phyloP scores from a whole-genome alignment of 2,888 invertebrate genomes.

The Prostheceraeus crozeri region DNA sequence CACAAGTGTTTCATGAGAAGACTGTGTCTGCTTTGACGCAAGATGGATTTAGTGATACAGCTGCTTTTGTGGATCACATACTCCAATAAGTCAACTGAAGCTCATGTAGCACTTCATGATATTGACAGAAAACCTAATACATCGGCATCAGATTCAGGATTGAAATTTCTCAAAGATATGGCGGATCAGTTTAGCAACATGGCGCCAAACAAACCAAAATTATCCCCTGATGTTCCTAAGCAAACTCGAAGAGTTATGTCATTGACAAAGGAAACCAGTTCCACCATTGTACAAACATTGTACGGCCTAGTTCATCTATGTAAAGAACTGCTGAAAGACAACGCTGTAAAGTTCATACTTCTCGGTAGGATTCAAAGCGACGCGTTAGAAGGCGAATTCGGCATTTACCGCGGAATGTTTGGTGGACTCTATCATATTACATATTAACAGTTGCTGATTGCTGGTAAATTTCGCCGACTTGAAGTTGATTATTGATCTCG shows the following conservation, averaged over 20 bases:
- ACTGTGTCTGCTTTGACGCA: slow-evolving; percentile 25
- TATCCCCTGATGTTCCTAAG: no score
- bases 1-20: slow-evolving; percentile 25
- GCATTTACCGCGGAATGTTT: slow-evolving; percentile 28
- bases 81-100: slow-evolving; percentile 14
- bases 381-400: slow-evolving; percentile 24
- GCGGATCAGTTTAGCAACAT: slow-evolving; percentile 4
- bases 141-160: not conserved
- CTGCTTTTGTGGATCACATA: slow-evolving; percentile 26
- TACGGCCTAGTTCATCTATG: slow-evolving; percentile 19
- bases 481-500: slow-evolving; percentile 15
- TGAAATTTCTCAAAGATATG: slow-evolving; percentile 25
- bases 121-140: slow-evolving; percentile 26
- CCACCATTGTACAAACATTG: slow-evolving; percentile 23
- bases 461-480: slow-evolving; percentile 15
- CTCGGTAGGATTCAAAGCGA: slow-evolving; percentile 26
- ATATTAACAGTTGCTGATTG: slow-evolving; percentile 25
- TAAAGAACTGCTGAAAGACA: slow-evolving; percentile 24
- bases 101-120: slow-evolving; percentile 21
- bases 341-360: slow-evolving; percentile 13
- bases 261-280: slow-evolving; percentile 21
- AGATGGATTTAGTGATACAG: slow-evolving; percentile 24
- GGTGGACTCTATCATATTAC: slow-evolving; percentile 25
- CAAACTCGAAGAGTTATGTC: slow-evolving; percentile 1
- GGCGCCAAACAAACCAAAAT: slow-evolving; percentile 12